Base-by-base conservation (phyloP, 2,888 invertebrate genomes). In the Gnatocerus cornutus region DNA sequence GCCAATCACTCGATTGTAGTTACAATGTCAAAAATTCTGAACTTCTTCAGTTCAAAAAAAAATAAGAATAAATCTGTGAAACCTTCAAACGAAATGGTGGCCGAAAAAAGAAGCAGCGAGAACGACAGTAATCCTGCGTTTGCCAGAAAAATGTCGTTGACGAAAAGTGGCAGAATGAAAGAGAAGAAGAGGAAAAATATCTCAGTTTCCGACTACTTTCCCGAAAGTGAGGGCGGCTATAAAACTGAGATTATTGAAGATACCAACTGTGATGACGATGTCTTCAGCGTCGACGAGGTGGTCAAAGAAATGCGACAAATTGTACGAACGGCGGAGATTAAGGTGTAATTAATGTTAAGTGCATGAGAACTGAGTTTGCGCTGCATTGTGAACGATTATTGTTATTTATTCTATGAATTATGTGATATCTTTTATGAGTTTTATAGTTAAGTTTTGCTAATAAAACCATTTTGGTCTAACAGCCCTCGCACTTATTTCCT, bases 121-220 rank as follows among this genome's bases (percentile, higher is more conserved):
- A 37, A 10, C 10, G 41, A 56, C 27, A 56, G 39, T 3, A 39
- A 16, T 7, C 27, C 29, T 2, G 73, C 70, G 3, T 46, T 79
- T 30, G 67, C 68, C 6, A 63, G 80, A 13, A 61, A 75, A 71
- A 72, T 77, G 59, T 80, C 80, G 0, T 64, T 78, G 48, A 78
- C 80, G 30, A 80, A 79, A 71, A 80, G 79, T 71, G 80, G 80
- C 7, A 73, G 80, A 68, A 76, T 80, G 77, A 79, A 79, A 53
- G 79, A 80, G 56, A 74, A 73, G 52, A 79, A 78, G 46, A 48
- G 79, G 37, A 73, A 53, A 27, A 69, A 41, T 12, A 52, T 43
- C 12, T 43, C 69, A 7, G 65, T 69, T 4, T 53, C 64, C 7
- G 69, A 69, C 8, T 69, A 45, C 6, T 69, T 69, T 21, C 46